phyloP scores from a whole-genome alignment of 2,888 invertebrate genomes.

The Drosophila setosimentum region DNA sequence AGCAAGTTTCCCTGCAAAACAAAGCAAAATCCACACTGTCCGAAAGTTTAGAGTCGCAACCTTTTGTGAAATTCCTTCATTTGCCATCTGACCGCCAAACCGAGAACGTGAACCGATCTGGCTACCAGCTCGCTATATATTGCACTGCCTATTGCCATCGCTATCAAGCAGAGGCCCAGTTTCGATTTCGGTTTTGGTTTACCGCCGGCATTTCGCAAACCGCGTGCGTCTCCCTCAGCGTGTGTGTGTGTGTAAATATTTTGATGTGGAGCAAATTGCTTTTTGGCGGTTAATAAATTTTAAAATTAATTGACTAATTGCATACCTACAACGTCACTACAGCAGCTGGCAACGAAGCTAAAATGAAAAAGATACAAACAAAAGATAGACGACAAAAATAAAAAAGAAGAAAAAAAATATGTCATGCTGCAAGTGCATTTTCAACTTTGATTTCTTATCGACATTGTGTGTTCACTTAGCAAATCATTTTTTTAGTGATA shows the following conservation, averaged over 20 bases:
- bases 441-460: slow-evolving; percentile 41
- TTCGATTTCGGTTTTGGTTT: slow-evolving; percentile 55
- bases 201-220: slow-evolving; percentile 81
- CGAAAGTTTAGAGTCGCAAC: slow-evolving; percentile 45
- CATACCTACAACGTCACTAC: slow-evolving; percentile 72
- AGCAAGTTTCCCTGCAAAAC: slow-evolving; percentile 34
- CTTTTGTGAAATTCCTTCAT: slow-evolving; percentile 55
- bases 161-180: slow-evolving; percentile 22
- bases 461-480: slow-evolving; percentile 1
- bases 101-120: slow-evolving; percentile 50
- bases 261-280: slow-evolving; percentile 75
- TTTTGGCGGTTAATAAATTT: slow-evolving; percentile 83
- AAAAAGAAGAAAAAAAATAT: slow-evolving; percentile 8
- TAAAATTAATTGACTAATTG: slow-evolving; percentile 83
- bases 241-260: slow-evolving; percentile 51
- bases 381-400: slow-evolving; percentile 8
- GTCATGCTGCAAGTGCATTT: slow-evolving; percentile 36
- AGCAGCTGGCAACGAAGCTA: background rate
- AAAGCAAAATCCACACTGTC: slow-evolving; percentile 29
- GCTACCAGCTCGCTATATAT: slow-evolving; percentile 18
- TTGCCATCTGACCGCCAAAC: slow-evolving; percentile 52
- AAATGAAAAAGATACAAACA: slow-evolving; percentile 10
- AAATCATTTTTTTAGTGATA: slow-evolving; percentile 3
- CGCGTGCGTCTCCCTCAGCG: slow-evolving; percentile 10
- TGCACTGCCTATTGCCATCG: slow-evolving; percentile 35